These are phyloP conservation scores for Pseudopleuronectes americanus DNA, from an alignment of 2,797 vertebrate genomes.

Conservation along the genomic window DNA sequence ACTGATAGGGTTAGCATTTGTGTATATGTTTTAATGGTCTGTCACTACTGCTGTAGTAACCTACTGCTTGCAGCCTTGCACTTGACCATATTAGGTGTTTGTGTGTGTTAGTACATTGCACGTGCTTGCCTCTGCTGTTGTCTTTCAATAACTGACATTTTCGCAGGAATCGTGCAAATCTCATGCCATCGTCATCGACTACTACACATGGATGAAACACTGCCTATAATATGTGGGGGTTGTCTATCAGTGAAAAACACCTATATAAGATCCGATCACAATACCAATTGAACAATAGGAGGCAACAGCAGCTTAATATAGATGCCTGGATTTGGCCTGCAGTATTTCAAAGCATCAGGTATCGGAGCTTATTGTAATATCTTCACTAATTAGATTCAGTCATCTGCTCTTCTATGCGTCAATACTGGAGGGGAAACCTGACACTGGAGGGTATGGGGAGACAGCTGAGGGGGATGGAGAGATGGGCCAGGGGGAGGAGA, in stretches of 20 bases:
- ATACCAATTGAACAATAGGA: constrained; percentile 61
- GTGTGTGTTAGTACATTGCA: no score
- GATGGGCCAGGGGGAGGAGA: constrained; percentile 43
- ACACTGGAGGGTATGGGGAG: constrained; percentile 74
- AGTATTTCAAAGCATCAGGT: constrained; percentile 79
- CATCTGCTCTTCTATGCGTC: constrained; percentile 75
- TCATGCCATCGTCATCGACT: no score
- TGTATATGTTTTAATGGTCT: no score
- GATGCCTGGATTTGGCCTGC: constrained; percentile 64
- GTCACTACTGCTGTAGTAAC: no score
- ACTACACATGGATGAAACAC: not conserved
- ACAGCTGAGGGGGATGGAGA: constrained; percentile 48
- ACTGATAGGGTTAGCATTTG: no score
- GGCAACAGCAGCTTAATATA: constrained; percentile 68
- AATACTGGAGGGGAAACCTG: constrained; percentile 77
- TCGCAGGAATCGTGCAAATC: no score
- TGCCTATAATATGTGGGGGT: not conserved
- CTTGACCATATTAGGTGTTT: no score
- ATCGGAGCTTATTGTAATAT: constrained; percentile 84
- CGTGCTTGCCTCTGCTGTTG: no score
- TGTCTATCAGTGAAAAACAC: constrained; percentile 20
- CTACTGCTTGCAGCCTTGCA: no score
- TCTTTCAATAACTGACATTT: no score
- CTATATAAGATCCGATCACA: constrained; percentile 37
- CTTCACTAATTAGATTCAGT: constrained; percentile 82